phyloP scores from a whole-genome alignment of 2,113 vertebrate genomes.

The Sclerurus mexicanus region DNA sequence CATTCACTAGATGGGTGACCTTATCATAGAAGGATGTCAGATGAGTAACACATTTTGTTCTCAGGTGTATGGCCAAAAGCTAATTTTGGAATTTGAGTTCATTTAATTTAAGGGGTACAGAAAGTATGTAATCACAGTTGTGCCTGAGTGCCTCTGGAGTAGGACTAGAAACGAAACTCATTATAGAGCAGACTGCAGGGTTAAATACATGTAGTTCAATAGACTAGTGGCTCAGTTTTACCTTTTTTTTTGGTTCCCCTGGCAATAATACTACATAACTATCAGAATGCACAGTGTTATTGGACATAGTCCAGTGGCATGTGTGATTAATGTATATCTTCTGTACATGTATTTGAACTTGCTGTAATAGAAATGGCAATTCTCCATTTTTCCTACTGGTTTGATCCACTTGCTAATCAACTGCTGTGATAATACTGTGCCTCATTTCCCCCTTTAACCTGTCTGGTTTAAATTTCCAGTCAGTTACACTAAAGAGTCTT shows the following conservation, averaged over 20 bases:
- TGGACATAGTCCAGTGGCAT: not conserved
- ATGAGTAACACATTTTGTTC: not conserved
- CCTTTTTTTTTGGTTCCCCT: not conserved
- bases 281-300: not conserved
- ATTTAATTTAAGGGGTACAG: not conserved
- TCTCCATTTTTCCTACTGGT: not conserved
- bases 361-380: not conserved
- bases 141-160: not conserved
- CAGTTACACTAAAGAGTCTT: not conserved
- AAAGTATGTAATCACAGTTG: not conserved
- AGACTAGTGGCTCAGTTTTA: not conserved
- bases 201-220: not conserved
- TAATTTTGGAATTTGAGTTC: not conserved
- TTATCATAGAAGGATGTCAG: not conserved
- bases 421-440: not conserved
- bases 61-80: not conserved
- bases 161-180: not conserved
- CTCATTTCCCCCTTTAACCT: not conserved
- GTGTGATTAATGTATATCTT: not conserved
- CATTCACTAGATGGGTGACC: not conserved
- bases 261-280: not conserved
- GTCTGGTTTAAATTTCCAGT: conserved; percentile 10
- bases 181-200: not conserved
- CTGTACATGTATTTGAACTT: not conserved
- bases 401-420: not conserved